These are phyloP conservation scores for Drosophila ficusphila DNA, from an alignment of 1,140 invertebrate species.

Conservation along the genomic window DNA sequence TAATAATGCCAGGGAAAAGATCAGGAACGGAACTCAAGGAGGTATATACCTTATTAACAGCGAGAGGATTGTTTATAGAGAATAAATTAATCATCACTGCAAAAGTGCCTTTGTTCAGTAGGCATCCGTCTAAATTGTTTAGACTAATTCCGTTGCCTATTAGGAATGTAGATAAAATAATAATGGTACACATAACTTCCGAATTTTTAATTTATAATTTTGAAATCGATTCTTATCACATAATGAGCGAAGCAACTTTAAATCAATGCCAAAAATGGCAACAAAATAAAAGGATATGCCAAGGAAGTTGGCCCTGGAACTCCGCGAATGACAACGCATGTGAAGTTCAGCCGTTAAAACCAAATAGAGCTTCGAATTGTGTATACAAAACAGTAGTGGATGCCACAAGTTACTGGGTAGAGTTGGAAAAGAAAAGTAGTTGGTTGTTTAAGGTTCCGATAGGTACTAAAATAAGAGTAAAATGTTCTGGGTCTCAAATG, in stretches of 20 bases:
- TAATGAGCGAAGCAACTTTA: slow-evolving; percentile 1
- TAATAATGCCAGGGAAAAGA: too few relatives aligned
- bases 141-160: not conserved
- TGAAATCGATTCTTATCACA: not conserved
- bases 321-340: slow-evolving; percentile 2
- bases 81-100: not conserved
- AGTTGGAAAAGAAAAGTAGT: too few relatives aligned
- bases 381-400: not conserved
- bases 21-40: not conserved
- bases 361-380: not conserved
- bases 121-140: slow-evolving; percentile 3
- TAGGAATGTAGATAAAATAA: not conserved
- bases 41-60: not conserved
- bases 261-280: slow-evolving; percentile 1
- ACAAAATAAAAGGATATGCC: not conserved
- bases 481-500: too few relatives aligned
- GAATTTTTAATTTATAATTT: slow-evolving; percentile 3
- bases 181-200: not conserved
- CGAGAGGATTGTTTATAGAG: not conserved
- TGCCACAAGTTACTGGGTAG: not conserved
- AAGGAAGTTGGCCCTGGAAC: slow-evolving; percentile 5
- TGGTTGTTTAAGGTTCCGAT: too few relatives aligned
- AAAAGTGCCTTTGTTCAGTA: not conserved
- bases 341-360: not conserved
- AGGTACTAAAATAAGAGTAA: too few relatives aligned